Percentiles rank a stretch among this genome's conserved stretches.
Evolutionary conservation across 2,888 invertebrate genomes (phyloP).

Genomic region (Drosophila cognata): DNA sequence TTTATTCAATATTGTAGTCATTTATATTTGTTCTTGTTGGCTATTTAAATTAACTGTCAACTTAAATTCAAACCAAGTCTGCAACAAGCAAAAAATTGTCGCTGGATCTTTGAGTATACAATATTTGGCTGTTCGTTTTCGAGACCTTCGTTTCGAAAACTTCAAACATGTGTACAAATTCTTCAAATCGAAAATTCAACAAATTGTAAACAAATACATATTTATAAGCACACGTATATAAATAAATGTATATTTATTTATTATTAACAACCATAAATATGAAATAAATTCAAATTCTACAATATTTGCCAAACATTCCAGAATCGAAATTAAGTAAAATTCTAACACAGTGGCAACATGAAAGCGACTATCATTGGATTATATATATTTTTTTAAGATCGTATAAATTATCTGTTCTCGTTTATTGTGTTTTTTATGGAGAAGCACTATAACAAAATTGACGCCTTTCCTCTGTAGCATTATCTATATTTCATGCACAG

Average conservation of each 20-base stretch:
- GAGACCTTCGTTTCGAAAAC: background rate
- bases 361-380: background rate
- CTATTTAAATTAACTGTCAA: background rate
- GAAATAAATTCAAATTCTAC: background rate
- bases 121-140: background rate
- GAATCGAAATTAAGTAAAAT: background rate
- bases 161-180: background rate
- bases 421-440: background rate
- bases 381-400: background rate
- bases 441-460: background rate
- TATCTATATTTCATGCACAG: background rate
- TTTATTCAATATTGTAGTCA: background rate
- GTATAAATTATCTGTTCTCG: background rate
- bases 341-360: constrained; percentile 7
- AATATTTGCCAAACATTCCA: background rate
- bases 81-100: background rate
- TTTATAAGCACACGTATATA: background rate
- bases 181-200: background rate
- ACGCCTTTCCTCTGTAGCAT: background rate
- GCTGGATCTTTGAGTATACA: background rate
- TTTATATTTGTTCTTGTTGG: background rate
- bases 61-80: background rate
- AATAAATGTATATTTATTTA: background rate
- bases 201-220: background rate
- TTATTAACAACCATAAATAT: background rate